Conservation (phyloP, 2,113 vertebrate genomes). For the Gallinago undulata region DNA sequence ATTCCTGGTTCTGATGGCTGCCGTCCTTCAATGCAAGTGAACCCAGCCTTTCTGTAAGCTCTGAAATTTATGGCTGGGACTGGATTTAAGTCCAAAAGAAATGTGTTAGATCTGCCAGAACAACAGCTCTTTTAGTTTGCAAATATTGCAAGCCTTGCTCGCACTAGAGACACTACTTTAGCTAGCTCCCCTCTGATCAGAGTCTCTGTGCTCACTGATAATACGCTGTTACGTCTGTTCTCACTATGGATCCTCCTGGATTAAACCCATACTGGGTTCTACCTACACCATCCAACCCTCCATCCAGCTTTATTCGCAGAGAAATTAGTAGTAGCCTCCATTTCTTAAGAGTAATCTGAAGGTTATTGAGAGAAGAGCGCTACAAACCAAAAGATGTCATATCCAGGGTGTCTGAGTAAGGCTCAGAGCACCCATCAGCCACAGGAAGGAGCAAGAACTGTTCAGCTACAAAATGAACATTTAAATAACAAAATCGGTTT, state of each 20-base stretch:
- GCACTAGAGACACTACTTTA: neutral
- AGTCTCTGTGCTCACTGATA: neutral
- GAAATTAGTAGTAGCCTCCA: neutral
- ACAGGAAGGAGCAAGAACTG: neutral
- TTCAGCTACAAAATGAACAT: neutral
- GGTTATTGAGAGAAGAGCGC: fast-evolving
- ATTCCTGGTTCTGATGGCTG: neutral
- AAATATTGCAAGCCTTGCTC: neutral
- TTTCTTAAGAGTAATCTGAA: neutral
- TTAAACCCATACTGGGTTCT: neutral
- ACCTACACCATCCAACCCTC: neutral
- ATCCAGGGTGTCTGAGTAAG: neutral
- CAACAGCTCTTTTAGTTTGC: neutral
- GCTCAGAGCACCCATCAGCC: neutral
- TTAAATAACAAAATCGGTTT: neutral
- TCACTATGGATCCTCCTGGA: neutral
- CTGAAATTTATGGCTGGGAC: neutral
- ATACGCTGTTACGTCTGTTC: neutral
- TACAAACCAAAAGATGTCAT: neutral
- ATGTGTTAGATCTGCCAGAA: neutral
- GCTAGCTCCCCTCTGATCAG: neutral
- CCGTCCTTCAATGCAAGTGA: neutral
- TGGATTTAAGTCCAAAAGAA: neutral
- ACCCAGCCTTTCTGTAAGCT: neutral
- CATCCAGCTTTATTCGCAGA: neutral